These are phyloP conservation scores for Ruditapes philippinarum DNA, from an alignment of 1,140 invertebrate species.

Conservation along the genomic window DNA sequence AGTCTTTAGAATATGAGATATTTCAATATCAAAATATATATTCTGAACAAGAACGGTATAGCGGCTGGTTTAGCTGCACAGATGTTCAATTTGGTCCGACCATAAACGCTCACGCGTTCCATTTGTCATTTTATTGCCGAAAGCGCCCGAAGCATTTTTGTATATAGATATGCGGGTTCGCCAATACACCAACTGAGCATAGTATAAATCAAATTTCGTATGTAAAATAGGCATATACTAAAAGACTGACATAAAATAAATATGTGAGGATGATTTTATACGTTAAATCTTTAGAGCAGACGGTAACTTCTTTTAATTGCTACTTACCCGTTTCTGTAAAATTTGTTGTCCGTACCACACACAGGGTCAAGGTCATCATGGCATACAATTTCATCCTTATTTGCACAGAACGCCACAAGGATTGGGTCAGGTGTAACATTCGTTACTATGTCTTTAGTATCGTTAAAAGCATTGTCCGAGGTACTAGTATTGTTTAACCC, in stretches of 20 bases:
- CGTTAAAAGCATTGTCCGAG: neutral
- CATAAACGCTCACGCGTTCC: too few species aligned
- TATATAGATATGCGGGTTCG: too few species aligned
- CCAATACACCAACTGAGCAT: neutral
- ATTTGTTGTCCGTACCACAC: slow-evolving; percentile 43
- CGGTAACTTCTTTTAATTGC: neutral
- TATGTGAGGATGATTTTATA: neutral
- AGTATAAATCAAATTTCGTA: neutral
- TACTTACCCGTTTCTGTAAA: slow-evolving; percentile 49
- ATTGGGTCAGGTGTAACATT: neutral
- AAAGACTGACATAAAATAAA: neutral
- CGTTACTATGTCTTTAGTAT: neutral
- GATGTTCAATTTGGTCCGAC: too few species aligned
- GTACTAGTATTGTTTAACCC: neutral
- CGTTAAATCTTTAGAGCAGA: neutral
- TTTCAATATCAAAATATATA: neutral
- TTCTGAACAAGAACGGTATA: too few species aligned
- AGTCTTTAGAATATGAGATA: neutral
- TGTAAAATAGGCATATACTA: neutral
- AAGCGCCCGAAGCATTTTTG: too few species aligned
- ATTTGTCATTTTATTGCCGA: too few species aligned
- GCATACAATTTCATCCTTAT: slow-evolving; percentile 32
- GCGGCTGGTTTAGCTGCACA: too few species aligned
- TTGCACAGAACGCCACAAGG: slow-evolving; percentile 8
- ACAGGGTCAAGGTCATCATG: slow-evolving; percentile 33